Conservation (phyloP, 35 echinoderm and acorn worm genomes). For the Heliocidaris tuberculata region DNA sequence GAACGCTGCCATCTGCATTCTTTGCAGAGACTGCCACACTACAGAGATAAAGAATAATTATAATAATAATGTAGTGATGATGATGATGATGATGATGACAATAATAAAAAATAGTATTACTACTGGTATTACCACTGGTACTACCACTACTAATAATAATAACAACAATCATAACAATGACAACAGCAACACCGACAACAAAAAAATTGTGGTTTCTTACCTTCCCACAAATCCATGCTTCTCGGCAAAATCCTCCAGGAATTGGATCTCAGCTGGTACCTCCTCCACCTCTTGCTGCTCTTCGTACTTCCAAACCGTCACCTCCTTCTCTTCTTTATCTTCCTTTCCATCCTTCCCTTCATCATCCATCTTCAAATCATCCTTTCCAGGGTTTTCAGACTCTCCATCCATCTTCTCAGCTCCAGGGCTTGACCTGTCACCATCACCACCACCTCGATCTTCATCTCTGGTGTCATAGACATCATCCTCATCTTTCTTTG, state of each 20-base stretch:
- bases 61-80: no score
- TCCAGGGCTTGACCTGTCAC: not conserved
- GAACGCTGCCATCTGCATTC: conserved; percentile 84
- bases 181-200: no score
- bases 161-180: no score
- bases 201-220: conserved; percentile 51
- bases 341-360: conserved; percentile 12
- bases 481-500: conserved; percentile 18
- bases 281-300: conserved; percentile 77
- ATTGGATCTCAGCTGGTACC: conserved; percentile 75
- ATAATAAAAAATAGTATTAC: no score
- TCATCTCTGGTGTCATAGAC: not conserved
- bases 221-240: conserved; percentile 96
- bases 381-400: not conserved
- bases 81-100: no score
- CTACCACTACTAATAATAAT: no score
- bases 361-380: not conserved
- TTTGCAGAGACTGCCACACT: conserved; percentile 98
- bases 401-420: conserved; percentile 23
- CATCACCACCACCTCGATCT: conserved; percentile 20
- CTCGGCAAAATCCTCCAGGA: conserved; percentile 72
- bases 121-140: no score
- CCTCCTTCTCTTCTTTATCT: conserved; percentile 51
- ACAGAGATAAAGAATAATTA: no score
- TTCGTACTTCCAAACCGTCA: conserved; percentile 85